phyloP scores from a whole-genome alignment of 2,888 invertebrate genomes.

The Leptopilina syphax region DNA sequence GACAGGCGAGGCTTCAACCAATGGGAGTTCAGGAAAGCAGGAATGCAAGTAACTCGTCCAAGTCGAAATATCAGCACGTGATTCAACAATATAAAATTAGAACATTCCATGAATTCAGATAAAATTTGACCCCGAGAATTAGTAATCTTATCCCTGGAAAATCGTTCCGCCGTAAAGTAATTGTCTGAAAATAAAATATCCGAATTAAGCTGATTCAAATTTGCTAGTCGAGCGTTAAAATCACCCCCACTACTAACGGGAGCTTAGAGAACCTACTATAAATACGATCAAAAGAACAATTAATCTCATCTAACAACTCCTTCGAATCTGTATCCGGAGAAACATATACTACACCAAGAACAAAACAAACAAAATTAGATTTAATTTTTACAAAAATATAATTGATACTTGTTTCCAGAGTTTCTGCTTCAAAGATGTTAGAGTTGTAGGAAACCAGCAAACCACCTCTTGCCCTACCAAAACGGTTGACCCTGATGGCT shows the following conservation, averaged over 20 bases:
- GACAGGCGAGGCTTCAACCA: no score
- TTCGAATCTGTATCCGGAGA: not conserved
- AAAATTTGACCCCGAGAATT: not conserved
- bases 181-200: not conserved
- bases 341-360: not conserved
- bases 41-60: no score
- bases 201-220: not conserved
- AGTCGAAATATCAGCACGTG: no score
- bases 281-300: not conserved
- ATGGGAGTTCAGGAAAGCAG: no score
- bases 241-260: not conserved
- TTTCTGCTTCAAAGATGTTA: not conserved
- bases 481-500: no score
- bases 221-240: not conserved
- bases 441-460: not conserved
- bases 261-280: not conserved
- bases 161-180: not conserved
- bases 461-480: not conserved
- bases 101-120: not conserved
- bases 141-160: not conserved
- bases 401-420: not conserved
- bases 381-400: not conserved
- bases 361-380: not conserved
- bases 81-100: not conserved
- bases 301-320: not conserved